A percentile compares a stretch with the other conserved stretches of the same genome.
phyloP scores from a whole-genome alignment of 2,113 vertebrate genomes.

The Tenebrosternarchus preto region DNA sequence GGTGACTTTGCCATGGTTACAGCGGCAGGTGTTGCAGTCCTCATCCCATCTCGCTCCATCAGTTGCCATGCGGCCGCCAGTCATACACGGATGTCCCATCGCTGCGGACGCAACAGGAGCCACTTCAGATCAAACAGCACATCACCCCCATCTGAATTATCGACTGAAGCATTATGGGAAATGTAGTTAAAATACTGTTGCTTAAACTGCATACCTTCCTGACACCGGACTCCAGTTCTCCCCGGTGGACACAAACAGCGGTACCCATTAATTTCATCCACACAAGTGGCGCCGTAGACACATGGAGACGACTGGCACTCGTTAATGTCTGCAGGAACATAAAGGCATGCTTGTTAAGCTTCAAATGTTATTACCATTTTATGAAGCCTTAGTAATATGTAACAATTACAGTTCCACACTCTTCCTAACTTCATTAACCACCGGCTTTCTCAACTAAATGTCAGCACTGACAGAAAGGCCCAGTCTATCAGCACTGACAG shows the following conservation, averaged over 20 bases:
- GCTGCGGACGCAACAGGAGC: constrained; percentile 63
- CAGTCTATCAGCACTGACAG: too few species aligned
- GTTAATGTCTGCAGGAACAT: constrained; percentile 76
- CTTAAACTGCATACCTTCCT: constrained; percentile 77
- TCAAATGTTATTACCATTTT: neutral
- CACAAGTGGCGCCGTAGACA: constrained; percentile 81
- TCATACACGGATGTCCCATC: constrained; percentile 78
- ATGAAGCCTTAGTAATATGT: neutral
- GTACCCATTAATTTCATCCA: constrained; percentile 87
- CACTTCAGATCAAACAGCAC: neutral
- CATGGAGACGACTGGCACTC: constrained; percentile 89
- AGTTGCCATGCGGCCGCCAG: constrained; percentile 67
- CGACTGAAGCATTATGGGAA: neutral
- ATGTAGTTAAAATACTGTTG: neutral
- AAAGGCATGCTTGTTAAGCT: neutral
- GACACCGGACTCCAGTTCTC: constrained; percentile 79
- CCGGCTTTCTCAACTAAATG: too few species aligned
- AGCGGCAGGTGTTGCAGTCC: constrained; percentile 84
- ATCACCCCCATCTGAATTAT: neutral
- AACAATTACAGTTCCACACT: neutral
- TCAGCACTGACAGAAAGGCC: too few species aligned
- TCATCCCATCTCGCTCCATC: constrained; percentile 85
- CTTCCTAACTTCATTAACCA: too few species aligned
- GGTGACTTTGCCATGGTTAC: constrained; percentile 78
- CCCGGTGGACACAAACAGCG: constrained; percentile 82